Percentiles rank a stretch among this genome's conserved stretches.
Evolutionary conservation across 2,797 vertebrate species (phyloP).

Genomic region (Hyperoplus lanceolatus): DNA sequence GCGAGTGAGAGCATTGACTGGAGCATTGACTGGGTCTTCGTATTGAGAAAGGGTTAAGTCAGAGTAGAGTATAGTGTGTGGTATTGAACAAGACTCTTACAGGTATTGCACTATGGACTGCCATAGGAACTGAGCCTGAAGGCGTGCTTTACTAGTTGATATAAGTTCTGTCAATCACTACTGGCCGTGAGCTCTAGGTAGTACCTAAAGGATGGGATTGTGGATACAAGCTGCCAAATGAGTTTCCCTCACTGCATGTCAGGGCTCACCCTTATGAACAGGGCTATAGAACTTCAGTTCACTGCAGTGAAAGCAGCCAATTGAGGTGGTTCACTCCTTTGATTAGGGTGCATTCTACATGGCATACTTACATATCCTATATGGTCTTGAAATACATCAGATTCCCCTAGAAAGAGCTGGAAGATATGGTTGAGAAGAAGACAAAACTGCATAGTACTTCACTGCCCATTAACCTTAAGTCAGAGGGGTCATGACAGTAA

Average conservation of each 20-base stretch:
- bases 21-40: too few species aligned
- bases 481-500: conserved; percentile 24
- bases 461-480: conserved; percentile 13
- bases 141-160: background rate
- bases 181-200: background rate
- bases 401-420: background rate
- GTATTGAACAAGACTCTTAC: too few species aligned
- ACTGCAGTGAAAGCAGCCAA: background rate
- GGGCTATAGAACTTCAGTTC: too few species aligned
- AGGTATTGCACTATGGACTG: background rate
- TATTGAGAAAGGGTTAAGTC: background rate
- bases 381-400: background rate
- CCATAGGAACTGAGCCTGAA: background rate
- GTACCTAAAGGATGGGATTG: background rate
- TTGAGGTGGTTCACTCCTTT: background rate
- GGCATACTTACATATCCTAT: background rate
- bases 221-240: background rate
- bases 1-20: background rate
- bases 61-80: background rate
- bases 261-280: background rate
- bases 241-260: background rate
- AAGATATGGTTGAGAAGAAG: background rate
- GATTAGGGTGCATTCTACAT: background rate
- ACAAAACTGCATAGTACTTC: background rate
- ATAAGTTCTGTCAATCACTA: background rate